phyloP scores from a whole-genome alignment of 1,140 invertebrate species.

The Phymorhynchus buccinoides region DNA sequence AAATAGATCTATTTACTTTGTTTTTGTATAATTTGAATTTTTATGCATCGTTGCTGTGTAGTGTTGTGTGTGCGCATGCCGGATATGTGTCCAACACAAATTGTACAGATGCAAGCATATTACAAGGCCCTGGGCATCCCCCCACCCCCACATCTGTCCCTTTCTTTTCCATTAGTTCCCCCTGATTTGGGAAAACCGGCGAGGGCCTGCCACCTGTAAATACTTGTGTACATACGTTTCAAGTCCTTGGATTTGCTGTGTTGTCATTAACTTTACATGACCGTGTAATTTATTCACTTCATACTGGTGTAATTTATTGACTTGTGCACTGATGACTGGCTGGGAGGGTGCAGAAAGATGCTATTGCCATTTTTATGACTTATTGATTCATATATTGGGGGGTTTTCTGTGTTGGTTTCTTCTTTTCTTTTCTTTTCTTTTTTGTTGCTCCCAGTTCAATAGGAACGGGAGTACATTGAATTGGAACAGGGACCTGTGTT shows the following conservation, averaged over 20 bases:
- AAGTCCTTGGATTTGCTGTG: conserved; percentile 4
- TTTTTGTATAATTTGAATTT: conserved; percentile 28
- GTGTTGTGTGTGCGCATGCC: background rate
- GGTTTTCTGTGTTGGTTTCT: no score
- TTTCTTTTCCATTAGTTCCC: background rate
- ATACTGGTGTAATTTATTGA: background rate
- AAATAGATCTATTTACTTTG: conserved; percentile 12
- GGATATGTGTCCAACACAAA: background rate
- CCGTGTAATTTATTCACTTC: conserved; percentile 18
- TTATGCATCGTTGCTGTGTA: conserved; percentile 5
- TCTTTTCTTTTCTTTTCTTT: no score
- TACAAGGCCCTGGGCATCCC: background rate
- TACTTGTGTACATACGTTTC: background rate
- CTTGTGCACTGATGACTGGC: background rate
- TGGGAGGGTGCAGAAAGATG: background rate
- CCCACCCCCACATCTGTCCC: background rate
- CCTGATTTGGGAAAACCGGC: background rate
- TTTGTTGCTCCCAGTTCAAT: no score
- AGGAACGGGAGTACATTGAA: no score
- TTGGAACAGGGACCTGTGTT: no score
- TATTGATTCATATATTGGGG: no score
- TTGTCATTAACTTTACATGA: conserved; percentile 6
- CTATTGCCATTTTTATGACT: no score
- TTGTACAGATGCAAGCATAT: background rate
- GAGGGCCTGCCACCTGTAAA: background rate